These are phyloP conservation scores for Ciconia stormi DNA, from an alignment of 2,113 vertebrate genomes.

Conservation along the genomic window DNA sequence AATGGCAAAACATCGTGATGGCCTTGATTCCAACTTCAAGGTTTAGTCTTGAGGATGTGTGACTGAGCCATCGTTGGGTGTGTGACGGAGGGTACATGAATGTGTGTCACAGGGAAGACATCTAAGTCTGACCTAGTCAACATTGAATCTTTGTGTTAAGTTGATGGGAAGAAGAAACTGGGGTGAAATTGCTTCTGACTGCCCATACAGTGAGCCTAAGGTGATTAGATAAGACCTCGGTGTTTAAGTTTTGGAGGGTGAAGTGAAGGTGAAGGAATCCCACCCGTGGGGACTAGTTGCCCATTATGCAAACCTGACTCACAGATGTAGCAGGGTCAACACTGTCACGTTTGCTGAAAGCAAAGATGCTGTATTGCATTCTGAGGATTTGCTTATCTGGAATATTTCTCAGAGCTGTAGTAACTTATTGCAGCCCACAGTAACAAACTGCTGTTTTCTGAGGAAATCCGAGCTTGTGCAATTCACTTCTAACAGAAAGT, in stretches of 20 bases:
- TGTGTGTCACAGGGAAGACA: background rate
- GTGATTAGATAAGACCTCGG: background rate
- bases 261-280: background rate
- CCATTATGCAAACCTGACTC: background rate
- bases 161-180: background rate
- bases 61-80: background rate
- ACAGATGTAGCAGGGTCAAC: background rate
- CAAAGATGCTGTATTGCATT: conserved; percentile 23
- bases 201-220: background rate
- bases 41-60: background rate
- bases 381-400: conserved; percentile 59
- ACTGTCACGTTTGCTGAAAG: conserved; percentile 10
- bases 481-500: conserved; percentile 58
- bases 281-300: background rate
- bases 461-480: conserved; percentile 60
- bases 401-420: conserved; percentile 44
- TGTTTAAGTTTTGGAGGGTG: background rate
- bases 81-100: background rate
- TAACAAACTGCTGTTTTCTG: conserved; percentile 56
- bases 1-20: background rate
- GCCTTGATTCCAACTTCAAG: background rate
- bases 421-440: conserved; percentile 42
- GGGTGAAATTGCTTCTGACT: background rate
- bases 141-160: background rate
- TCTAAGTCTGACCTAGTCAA: background rate